These are phyloP conservation scores for Malurus elegans DNA, from an alignment of 2,113 vertebrate genomes.

Conservation along the genomic window DNA sequence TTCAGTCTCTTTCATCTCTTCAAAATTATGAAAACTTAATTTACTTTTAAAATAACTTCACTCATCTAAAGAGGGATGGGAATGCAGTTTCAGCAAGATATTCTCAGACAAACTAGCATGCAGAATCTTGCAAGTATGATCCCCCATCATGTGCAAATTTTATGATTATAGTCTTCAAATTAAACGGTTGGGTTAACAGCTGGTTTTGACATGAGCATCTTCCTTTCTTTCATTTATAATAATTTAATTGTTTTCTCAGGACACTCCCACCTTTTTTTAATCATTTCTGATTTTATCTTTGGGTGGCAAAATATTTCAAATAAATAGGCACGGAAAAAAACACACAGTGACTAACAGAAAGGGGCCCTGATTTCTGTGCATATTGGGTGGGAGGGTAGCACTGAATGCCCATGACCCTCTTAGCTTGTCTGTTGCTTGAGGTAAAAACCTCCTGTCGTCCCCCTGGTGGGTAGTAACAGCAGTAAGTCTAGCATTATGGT, in stretches of 20 bases:
- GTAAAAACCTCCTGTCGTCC: neutral
- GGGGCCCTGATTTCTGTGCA: rapidly evolving
- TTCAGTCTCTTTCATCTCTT: neutral
- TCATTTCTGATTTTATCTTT: neutral
- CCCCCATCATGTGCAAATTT: rapidly evolving
- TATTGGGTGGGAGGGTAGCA: neutral
- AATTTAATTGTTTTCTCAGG: neutral
- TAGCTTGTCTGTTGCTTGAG: neutral
- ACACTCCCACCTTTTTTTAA: neutral
- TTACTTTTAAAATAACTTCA: neutral
- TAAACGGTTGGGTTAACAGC: neutral
- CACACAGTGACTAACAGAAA: neutral
- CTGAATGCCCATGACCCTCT: neutral
- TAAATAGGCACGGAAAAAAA: neutral
- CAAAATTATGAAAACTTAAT: neutral
- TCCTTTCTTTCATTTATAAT: neutral
- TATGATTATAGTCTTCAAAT: neutral
- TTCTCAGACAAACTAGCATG: neutral
- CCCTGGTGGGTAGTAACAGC: neutral
- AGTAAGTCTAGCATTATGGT: neutral
- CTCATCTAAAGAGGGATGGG: neutral
- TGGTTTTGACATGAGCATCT: neutral
- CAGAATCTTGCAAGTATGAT: neutral
- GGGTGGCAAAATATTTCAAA: neutral
- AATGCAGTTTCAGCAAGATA: neutral